Conservation (phyloP, 2,113 vertebrate species). For the Platysteira castanea region DNA sequence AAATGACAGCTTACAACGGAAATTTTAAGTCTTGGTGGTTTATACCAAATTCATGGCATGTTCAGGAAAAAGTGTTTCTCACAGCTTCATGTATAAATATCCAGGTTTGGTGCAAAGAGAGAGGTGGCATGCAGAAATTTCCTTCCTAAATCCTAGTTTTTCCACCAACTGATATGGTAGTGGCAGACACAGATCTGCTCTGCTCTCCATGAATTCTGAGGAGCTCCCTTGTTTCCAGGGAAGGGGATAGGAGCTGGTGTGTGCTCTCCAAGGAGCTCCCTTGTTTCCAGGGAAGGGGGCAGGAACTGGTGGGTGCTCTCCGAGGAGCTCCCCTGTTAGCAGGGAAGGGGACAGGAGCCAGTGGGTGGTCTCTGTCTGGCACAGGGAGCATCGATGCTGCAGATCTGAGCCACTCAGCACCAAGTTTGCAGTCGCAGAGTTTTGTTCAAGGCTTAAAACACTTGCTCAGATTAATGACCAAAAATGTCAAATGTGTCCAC, state of each 20-base stretch:
- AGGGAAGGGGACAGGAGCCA: not conserved
- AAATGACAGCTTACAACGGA: not conserved
- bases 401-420: not conserved
- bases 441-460: slow-evolving; percentile 68
- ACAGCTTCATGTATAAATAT: rapidly evolving
- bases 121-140: not conserved
- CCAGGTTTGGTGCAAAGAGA: not conserved
- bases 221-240: not conserved
- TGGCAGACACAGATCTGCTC: not conserved
- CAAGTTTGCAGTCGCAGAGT: not conserved
- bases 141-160: not conserved
- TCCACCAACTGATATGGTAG: rapidly evolving
- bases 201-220: not conserved
- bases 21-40: not conserved
- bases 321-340: not conserved
- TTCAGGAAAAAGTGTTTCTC: not conserved
- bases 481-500: slow-evolving; percentile 92
- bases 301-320: not conserved
- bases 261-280: not conserved
- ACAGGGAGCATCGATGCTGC: rapidly evolving
- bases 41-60: not conserved
- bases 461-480: slow-evolving; percentile 87
- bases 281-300: not conserved
- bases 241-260: not conserved
- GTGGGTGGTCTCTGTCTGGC: not conserved